Evolutionary conservation across 92 coral and sea anemone species (phyloP).

Genomic region (Umimayanthus kanabou): DNA sequence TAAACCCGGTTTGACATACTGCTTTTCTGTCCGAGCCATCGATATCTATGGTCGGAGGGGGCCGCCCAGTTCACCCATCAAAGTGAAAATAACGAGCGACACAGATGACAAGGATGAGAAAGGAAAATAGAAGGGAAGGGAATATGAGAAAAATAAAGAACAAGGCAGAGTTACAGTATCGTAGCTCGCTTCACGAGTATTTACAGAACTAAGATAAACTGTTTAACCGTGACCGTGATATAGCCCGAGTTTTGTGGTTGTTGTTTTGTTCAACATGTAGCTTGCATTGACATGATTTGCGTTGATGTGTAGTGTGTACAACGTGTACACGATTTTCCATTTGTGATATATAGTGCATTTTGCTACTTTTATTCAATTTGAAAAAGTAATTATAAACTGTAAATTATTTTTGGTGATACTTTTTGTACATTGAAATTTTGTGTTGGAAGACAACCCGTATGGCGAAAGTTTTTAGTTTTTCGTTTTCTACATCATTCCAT

Average conservation of each 20-base stretch:
- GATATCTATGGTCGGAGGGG: constrained; percentile 11
- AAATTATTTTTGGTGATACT: background rate
- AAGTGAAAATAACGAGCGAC: constrained; percentile 3
- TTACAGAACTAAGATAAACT: background rate
- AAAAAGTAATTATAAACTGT: too few species aligned
- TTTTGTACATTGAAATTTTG: background rate
- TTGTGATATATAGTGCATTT: too few species aligned
- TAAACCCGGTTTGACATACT: background rate
- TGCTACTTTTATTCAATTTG: too few species aligned
- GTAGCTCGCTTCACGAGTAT: background rate
- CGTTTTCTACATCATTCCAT: background rate
- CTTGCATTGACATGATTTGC: too few species aligned
- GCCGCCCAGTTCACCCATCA: background rate
- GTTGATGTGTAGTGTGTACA: too few species aligned
- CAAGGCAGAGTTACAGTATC: background rate
- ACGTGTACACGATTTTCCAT: too few species aligned
- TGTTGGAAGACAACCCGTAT: background rate
- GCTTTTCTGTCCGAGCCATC: background rate
- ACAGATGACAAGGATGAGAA: background rate
- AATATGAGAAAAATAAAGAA: background rate
- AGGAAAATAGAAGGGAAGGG: background rate
- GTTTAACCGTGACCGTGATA: too few species aligned
- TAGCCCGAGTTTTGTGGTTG: too few species aligned
- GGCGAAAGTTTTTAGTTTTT: background rate
- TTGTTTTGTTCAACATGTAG: too few species aligned